phyloP scores from a whole-genome alignment of 2,888 invertebrate genomes.

The Zaprionus obscuricornis region DNA sequence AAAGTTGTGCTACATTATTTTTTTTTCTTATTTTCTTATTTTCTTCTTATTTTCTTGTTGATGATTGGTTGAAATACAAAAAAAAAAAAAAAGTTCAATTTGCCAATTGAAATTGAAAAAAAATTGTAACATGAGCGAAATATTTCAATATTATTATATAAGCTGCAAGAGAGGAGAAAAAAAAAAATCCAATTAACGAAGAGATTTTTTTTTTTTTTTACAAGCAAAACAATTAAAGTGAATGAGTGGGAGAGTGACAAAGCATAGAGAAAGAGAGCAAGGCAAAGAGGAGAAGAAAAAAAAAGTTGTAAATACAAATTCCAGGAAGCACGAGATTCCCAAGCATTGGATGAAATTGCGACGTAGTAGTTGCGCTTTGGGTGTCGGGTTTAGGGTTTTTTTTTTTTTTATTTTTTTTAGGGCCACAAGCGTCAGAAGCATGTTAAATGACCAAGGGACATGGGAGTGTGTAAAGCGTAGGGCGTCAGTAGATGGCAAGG shows the following conservation, averaged over 20 bases:
- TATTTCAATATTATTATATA: too few relatives aligned
- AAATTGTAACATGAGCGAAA: too few relatives aligned
- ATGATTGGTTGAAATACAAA: constrained; percentile 20
- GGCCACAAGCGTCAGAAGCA: too few relatives aligned
- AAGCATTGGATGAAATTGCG: constrained; percentile 38
- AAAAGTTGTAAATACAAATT: constrained; percentile 6
- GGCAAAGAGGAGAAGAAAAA: too few relatives aligned
- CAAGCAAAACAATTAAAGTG: neutral
- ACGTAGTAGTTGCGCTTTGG: constrained; percentile 20
- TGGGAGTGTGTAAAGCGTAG: neutral
- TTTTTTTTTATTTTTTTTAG: too few relatives aligned
- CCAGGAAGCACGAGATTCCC: constrained; percentile 9
- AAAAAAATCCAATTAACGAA: constrained; percentile 18
- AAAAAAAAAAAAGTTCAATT: constrained; percentile 28
- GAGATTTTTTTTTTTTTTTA: too few relatives aligned
- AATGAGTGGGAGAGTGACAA: neutral
- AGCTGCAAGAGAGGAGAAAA: too few relatives aligned
- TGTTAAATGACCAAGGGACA: neutral
- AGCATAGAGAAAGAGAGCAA: too few relatives aligned
- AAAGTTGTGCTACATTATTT: constrained; percentile 41
- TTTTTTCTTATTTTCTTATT: too few relatives aligned
- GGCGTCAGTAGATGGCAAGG: too few relatives aligned
- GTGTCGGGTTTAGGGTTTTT: constrained; percentile 18
- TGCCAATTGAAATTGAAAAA: constrained; percentile 3
- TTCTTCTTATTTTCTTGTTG: too few relatives aligned